Evolutionary conservation across 92 coral and sea anemone genomes (phyloP).

Genomic region (Montipora capitata): DNA sequence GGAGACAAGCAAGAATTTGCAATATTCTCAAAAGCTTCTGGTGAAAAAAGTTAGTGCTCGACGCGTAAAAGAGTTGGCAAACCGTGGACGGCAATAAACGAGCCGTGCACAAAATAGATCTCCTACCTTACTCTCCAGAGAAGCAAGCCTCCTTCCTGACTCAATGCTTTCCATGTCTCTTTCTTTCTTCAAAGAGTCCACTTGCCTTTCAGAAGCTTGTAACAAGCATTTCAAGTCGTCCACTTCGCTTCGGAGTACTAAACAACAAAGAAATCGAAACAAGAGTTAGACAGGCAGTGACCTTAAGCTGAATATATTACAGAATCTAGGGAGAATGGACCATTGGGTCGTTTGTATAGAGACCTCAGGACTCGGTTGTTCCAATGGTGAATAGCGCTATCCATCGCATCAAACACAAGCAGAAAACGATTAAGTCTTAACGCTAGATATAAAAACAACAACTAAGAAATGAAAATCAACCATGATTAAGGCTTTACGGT

Average conservation of each 20-base stretch:
- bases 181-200: slow-evolving; percentile 91
- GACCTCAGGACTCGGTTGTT: not conserved
- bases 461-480: too few species aligned
- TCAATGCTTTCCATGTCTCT: slow-evolving; percentile 92
- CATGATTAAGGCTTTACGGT: too few species aligned
- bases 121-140: slow-evolving; percentile 95
- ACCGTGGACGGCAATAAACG: too few species aligned
- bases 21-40: not conserved
- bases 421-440: too few species aligned
- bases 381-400: too few species aligned
- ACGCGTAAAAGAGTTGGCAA: too few species aligned
- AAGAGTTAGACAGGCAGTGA: not conserved
- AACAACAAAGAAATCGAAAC: not conserved
- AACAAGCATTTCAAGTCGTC: slow-evolving; percentile 89
- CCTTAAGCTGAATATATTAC: too few species aligned
- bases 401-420: too few species aligned
- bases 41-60: not conserved
- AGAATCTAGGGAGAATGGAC: too few species aligned
- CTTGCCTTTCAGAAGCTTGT: slow-evolving; percentile 93
- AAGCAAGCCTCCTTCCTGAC: slow-evolving; percentile 84
- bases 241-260: slow-evolving; percentile 93
- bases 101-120: not conserved
- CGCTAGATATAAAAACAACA: too few species aligned
- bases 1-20: not conserved
- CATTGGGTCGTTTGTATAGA: too few species aligned